phyloP scores from a whole-genome alignment of 2,797 vertebrate genomes.

The Esox lucius region DNA sequence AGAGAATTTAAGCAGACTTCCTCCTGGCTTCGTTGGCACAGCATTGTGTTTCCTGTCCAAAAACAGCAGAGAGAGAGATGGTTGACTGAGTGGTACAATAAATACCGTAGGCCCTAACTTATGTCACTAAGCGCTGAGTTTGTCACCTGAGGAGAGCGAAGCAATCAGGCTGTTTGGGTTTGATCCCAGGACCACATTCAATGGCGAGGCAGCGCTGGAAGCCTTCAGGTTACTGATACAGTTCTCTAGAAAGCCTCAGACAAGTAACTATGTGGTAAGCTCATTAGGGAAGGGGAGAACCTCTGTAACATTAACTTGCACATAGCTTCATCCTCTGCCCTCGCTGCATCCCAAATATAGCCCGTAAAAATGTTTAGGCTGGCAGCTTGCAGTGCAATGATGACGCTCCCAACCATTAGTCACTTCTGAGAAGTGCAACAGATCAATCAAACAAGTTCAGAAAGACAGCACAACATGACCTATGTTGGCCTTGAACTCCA shows the following conservation, averaged over 20 bases:
- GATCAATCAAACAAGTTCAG: constrained; percentile 45
- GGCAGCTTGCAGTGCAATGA: constrained; percentile 54
- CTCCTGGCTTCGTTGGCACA: constrained; percentile 57
- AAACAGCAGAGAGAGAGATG: constrained; percentile 66
- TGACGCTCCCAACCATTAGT: constrained; percentile 58
- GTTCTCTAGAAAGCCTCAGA: constrained; percentile 49
- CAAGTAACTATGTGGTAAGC: constrained; percentile 48
- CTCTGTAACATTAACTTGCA: constrained; percentile 43
- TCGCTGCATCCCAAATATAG: constrained; percentile 49
- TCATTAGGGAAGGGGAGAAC: constrained; percentile 50
- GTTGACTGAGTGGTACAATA: constrained; percentile 72
- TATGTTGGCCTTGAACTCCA: constrained; percentile 47
- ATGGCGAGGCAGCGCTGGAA: constrained; percentile 27
- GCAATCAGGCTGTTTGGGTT: constrained; percentile 66
- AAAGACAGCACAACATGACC: constrained; percentile 33
- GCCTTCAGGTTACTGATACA: constrained; percentile 46
- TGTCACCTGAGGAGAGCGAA: constrained; percentile 59
- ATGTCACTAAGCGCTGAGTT: constrained; percentile 53
- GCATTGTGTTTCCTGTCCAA: constrained; percentile 66
- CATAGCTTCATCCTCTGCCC: constrained; percentile 34
- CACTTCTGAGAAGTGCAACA: constrained; percentile 55
- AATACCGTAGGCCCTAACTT: constrained; percentile 61
- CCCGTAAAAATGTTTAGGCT: constrained; percentile 68
- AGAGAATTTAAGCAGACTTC: constrained; percentile 64
- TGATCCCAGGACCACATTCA: constrained; percentile 38